A percentile compares a stretch with the other conserved stretches of the same genome.
These are phyloP conservation scores for Argopecten irradians DNA, from an alignment of 1,140 invertebrate genomes.

Conservation along the genomic window DNA sequence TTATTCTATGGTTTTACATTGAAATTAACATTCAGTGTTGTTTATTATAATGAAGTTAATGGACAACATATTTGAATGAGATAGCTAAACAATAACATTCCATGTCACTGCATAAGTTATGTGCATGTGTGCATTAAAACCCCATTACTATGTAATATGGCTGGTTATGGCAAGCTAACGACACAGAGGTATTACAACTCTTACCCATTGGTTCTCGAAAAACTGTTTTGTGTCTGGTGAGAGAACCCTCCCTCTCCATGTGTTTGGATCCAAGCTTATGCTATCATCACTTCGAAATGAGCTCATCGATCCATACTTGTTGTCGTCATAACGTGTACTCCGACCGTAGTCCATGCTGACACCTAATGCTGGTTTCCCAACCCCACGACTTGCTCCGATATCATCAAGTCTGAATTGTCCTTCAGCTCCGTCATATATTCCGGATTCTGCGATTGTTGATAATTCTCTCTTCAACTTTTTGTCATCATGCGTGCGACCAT, in stretches of 20 bases:
- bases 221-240: background rate
- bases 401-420: background rate
- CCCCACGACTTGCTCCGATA: background rate
- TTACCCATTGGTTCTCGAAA: background rate
- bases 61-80: no score
- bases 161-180: no score
- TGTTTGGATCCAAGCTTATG: background rate
- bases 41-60: no score
- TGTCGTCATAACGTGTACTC: background rate
- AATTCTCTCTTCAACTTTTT: background rate
- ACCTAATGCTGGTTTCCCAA: background rate
- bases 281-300: background rate
- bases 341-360: background rate
- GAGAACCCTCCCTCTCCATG: background rate
- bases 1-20: no score
- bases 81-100: no score
- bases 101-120: no score
- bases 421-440: background rate
- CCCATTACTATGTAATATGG: no score
- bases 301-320: background rate
- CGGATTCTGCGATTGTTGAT: background rate
- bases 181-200: background rate
- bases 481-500: background rate
- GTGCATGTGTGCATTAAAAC: no score
- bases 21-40: no score